These are phyloP conservation scores for Crotophaga sulcirostris DNA, from an alignment of 2,113 vertebrate species.

Conservation along the genomic window DNA sequence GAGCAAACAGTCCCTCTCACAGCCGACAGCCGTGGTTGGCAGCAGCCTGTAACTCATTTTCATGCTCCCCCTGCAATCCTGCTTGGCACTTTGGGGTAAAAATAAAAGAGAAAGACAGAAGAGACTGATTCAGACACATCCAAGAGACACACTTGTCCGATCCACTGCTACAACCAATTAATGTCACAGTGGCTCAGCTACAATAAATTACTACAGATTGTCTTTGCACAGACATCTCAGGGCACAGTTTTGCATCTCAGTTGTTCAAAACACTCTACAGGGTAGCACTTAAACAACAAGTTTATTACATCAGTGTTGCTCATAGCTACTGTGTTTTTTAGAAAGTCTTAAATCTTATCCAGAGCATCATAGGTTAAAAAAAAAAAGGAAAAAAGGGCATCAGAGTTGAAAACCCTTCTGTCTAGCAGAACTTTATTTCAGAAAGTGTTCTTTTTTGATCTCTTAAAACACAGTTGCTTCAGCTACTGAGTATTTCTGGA, in stretches of 20 bases:
- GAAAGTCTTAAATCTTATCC: not conserved
- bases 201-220: not conserved
- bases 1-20: not conserved
- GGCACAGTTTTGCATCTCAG: not conserved
- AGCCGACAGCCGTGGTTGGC: conserved; percentile 16
- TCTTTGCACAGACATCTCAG: not conserved
- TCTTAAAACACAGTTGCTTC: not conserved
- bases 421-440: not conserved
- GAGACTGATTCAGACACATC: not conserved
- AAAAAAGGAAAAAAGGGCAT: not conserved
- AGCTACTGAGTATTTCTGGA: not conserved
- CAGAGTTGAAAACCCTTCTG: not conserved
- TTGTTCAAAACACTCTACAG: conserved; percentile 21
- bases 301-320: not conserved
- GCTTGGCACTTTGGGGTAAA: not conserved
- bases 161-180: not conserved
- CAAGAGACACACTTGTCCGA: not conserved
- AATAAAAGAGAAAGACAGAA: not conserved
- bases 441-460: not conserved
- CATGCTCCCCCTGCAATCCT: not conserved
- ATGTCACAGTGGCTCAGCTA: not conserved
- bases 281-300: not conserved
- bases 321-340: not conserved
- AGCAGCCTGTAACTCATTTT: conserved; percentile 29
- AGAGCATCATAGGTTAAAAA: not conserved